Evolutionary conservation across 2,113 vertebrate species (phyloP), one percentile per base, ranked within the genome.

Genomic region (Epinephelus cyanopodus): DNA sequence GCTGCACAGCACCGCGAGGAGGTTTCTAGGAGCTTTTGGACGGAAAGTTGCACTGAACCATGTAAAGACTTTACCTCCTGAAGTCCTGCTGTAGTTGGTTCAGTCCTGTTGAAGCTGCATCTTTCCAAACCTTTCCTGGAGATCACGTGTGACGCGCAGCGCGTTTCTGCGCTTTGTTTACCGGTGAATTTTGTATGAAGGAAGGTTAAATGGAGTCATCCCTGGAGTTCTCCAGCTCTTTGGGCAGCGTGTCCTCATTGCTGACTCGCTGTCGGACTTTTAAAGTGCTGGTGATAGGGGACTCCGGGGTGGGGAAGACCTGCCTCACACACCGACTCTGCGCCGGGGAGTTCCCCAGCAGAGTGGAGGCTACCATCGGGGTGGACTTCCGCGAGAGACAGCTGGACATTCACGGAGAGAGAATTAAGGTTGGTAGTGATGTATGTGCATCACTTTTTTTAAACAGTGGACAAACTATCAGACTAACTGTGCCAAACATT

Each of bases 251-350:
- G 90, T 66, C 96, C 90, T 92, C 96, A 74, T 64, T 89, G 54
- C n/a, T 91, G 4, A 81, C 18, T 6, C 92, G 93, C 23, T 90
- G 85, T 14, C 80, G 95, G n/a, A 95, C 94, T 12, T 95, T 94
- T 37, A 96, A 96, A 54, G 93, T 96, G 14, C 92, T 96, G 10
- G 92, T 96, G 79, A 94, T 96, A 3, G 95, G 95, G 19, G 95
- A 96, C 90, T 95, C 95, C 8, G 94, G 93, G 0, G 95, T 96
- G 54, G 95, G 95, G 1, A 96, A 96, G 84, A 96, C 94, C 4
- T 95, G 95, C 73, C 92, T 96, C 23, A 93, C 94, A 0, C 92
- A 96, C 90, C 93, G 95, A 0, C 95, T 95, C 50, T 94, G 94
- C 85, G 93, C 87, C 23, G 95, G 92, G 1, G 87, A 91, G 48